These are phyloP conservation scores for Acromyrmex echinatior DNA, from an alignment of 1,140 invertebrate species.

Conservation along the genomic window DNA sequence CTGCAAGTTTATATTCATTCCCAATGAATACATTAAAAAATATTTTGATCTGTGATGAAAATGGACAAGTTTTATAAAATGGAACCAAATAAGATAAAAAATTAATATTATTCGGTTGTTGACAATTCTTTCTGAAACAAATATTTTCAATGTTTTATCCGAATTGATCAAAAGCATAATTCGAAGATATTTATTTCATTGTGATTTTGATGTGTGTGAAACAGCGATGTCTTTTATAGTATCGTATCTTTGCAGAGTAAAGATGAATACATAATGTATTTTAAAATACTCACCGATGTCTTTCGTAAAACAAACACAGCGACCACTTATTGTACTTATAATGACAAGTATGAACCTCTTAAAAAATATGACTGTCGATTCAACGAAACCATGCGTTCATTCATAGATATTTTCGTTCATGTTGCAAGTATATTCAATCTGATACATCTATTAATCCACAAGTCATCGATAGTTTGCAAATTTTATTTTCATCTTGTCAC, in stretches of 20 bases:
- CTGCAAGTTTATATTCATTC: neutral
- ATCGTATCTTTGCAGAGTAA: neutral
- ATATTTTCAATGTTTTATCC: slow-evolving; percentile 23
- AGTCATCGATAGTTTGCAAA: slow-evolving; percentile 53
- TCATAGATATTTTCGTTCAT: slow-evolving; percentile 33
- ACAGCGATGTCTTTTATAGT: neutral
- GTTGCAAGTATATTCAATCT: too few relatives aligned
- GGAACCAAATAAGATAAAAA: neutral
- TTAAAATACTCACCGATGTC: slow-evolving; percentile 15
- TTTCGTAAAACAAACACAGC: neutral
- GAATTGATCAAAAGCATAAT: slow-evolving; percentile 57
- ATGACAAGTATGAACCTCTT: neutral
- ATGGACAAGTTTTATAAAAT: slow-evolving; percentile 42
- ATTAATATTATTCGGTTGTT: too few relatives aligned
- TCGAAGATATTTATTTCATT: slow-evolving; percentile 59
- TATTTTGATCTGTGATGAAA: slow-evolving; percentile 41
- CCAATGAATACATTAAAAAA: slow-evolving; percentile 65
- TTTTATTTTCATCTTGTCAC: slow-evolving; percentile 50
- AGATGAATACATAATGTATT: neutral
- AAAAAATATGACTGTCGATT: neutral
- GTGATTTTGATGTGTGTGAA: accelerated
- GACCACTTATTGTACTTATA: neutral
- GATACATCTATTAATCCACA: neutral
- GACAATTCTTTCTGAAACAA: too few relatives aligned
- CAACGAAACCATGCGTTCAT: slow-evolving; percentile 18